Base-by-base conservation (phyloP, 2,888 invertebrate species). In the Agrilus biguttatus region DNA sequence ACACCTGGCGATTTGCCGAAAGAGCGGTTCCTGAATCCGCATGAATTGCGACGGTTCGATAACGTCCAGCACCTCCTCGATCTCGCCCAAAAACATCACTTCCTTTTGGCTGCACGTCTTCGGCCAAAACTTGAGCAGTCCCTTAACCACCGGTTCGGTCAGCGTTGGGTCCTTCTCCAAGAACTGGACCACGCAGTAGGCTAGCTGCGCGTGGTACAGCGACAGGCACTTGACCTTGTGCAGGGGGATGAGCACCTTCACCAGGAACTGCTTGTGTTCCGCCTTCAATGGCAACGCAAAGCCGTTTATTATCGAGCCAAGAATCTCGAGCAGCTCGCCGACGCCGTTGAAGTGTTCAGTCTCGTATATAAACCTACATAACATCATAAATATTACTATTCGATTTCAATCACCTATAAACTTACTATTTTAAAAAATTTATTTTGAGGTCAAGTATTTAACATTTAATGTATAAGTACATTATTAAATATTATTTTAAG, bases 61-160 rank as follows among this genome's bases (percentile, higher is more conserved):
- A 55, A 99, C 97, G 70, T 99, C 98, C 67, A 99, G 75, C 59
- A 99, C 92, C 71, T 99, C 98, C 70, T 99, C 98, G 56, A 98
- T 83, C 73, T 99, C 98, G 49, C 96, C 96, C 64, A 98, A 78
- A 73, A 97, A 98, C 97, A 98, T 98, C 53, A 98, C 97, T 72
- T 98, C 97, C 67, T 98, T 98, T 43, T 95, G 95, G 58, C 93
- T 93, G 70, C 95, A 93, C 23, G 95, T 95, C 71, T 96, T 97
- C 53, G 97, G 97, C 96, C 96, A 97, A 70, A 89, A 95, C 68
- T 96, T 96, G 58, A 97, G 75, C 62, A 97, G 73, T 54, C 90
- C 88, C 63, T 83, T 81, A 59, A 97, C 88, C 52, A 97, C 93
- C 43, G 91, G 91, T 66, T 95, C 91, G 48, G 93, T 93, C 52